phyloP scores from a whole-genome alignment of 2,113 vertebrate genomes.

The Stigmatopora argus region DNA sequence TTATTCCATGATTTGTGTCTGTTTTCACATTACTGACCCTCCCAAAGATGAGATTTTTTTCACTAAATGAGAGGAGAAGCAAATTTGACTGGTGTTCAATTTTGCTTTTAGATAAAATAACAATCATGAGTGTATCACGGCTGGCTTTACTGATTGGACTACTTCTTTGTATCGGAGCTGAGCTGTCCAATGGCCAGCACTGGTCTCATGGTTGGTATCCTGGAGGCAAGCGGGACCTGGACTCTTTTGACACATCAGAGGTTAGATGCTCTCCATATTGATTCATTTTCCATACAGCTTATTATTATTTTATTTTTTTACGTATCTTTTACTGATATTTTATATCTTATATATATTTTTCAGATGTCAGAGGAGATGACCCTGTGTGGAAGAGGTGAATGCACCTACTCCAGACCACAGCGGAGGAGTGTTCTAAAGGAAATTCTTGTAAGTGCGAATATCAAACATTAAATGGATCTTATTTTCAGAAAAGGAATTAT shows the following conservation, averaged over 20 bases:
- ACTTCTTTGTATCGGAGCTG: slow-evolving; percentile 64
- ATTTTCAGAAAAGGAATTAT: neutral
- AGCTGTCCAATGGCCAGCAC: slow-evolving; percentile 73
- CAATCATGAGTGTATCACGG: slow-evolving; percentile 61
- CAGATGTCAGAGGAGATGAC: slow-evolving; percentile 74
- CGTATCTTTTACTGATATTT: neutral
- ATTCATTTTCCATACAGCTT: neutral
- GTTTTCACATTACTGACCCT: neutral
- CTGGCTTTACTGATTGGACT: slow-evolving; percentile 71
- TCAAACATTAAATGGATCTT: neutral
- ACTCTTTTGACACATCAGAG: slow-evolving; percentile 61
- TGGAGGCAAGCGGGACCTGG: slow-evolving; percentile 76
- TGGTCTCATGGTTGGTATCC: slow-evolving; percentile 89
- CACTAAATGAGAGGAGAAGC: neutral
- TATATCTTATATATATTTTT: neutral
- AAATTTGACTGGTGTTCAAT: neutral
- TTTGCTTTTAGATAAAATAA: slow-evolving; percentile 24
- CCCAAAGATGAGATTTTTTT: neutral
- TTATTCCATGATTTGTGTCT: neutral
- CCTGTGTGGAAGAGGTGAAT: slow-evolving; percentile 70
- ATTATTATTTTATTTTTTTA: neutral
- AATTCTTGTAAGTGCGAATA: slow-evolving; percentile 68
- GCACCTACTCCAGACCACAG: slow-evolving; percentile 70
- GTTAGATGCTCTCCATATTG: slow-evolving; percentile 44
- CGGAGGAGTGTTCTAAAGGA: slow-evolving; percentile 65